These are phyloP conservation scores for Cebus imitator DNA, from an alignment of 2,113 vertebrate genomes.

Conservation along the genomic window DNA sequence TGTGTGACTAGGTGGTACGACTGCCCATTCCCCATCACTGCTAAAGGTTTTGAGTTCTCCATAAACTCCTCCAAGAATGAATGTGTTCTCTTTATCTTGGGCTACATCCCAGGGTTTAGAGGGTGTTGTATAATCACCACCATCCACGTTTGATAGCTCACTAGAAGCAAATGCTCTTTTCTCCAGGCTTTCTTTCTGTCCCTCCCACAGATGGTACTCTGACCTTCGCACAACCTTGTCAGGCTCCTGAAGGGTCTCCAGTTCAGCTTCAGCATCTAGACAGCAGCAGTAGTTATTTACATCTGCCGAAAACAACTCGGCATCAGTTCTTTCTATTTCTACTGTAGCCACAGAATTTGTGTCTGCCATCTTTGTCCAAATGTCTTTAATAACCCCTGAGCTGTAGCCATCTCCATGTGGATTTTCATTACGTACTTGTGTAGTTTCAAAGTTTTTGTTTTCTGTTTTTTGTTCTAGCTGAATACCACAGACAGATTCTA, in stretches of 20 bases:
- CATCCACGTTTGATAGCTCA: constrained; percentile 91
- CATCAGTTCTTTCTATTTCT: constrained; percentile 87
- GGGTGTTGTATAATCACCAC: constrained; percentile 96
- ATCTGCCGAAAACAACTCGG: constrained; percentile 90
- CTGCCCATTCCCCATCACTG: constrained; percentile 95
- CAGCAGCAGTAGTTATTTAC: constrained; percentile 91
- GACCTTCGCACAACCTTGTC: constrained; percentile 95
- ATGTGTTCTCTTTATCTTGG: constrained; percentile 93
- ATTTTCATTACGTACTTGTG: constrained; percentile 88
- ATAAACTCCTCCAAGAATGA: constrained; percentile 98
- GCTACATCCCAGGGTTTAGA: constrained; percentile 94
- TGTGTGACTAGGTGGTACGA: constrained; percentile 88
- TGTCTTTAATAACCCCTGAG: constrained; percentile 98
- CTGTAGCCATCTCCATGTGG: constrained; percentile 92
- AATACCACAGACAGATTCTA: constrained; percentile 99
- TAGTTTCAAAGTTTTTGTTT: constrained; percentile 88
- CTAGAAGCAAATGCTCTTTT: constrained; percentile 89
- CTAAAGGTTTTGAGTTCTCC: constrained; percentile 95
- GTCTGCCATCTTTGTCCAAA: constrained; percentile 95
- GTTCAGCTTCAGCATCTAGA: constrained; percentile 88
- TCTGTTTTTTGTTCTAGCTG: constrained; percentile 93
- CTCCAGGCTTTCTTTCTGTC: constrained; percentile 88
- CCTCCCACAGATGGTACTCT: constrained; percentile 98
- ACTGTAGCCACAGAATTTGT: constrained; percentile 83
- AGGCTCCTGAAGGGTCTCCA: constrained; percentile 87